Base-by-base conservation (phyloP, 2,113 vertebrate species). In the Alces alces region DNA sequence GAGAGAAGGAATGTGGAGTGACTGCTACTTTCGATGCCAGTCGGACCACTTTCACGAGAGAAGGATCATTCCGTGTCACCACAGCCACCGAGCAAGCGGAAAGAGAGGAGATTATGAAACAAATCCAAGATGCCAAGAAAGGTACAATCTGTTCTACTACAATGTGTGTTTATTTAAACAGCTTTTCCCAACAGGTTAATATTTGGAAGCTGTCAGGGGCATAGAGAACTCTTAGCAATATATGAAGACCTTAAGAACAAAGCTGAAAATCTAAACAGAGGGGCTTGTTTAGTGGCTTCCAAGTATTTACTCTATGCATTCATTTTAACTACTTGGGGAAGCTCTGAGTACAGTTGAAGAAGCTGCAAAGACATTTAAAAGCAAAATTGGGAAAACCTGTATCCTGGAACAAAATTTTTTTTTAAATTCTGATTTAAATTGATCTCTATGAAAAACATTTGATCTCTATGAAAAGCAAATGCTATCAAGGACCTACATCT, bases 1-100 rank as follows among this genome's bases (percentile, higher is more conserved):
- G 99, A 66, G 99, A 99, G 98, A 99, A 99, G 98, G 99, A 99
- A 98, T 99, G 99, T 55, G 99, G 99, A 30, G 99, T 99, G 97
- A 99, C 99, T 17, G 99, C 99, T 90, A 99, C 99, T 92, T 99
- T 99, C 82, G 99, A 99, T 97, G 99, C 99, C 98, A 99, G 99
- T 99, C 99, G 99, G 98, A 99, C 99, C 98, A 99, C 99, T 17
- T 99, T 99, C 98, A 99, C 99, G 66, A 99, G 99, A 19, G 99
- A 99, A 98, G 99, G 99, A 95, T 99, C 99, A 15, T 99, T 99
- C 98, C 99, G 99, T 5, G 99, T 99, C 97, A 99, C 99, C 94
- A 99, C 99, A 91, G 99, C 99, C 96, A 99, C 99, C 7, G 99
- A 99, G 98, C 99, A 99, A 93, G 99, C 99, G 25, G 99, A 99